These are phyloP conservation scores for Tenebrosternarchus preto DNA, from an alignment of 2,113 vertebrate genomes.

Conservation along the genomic window DNA sequence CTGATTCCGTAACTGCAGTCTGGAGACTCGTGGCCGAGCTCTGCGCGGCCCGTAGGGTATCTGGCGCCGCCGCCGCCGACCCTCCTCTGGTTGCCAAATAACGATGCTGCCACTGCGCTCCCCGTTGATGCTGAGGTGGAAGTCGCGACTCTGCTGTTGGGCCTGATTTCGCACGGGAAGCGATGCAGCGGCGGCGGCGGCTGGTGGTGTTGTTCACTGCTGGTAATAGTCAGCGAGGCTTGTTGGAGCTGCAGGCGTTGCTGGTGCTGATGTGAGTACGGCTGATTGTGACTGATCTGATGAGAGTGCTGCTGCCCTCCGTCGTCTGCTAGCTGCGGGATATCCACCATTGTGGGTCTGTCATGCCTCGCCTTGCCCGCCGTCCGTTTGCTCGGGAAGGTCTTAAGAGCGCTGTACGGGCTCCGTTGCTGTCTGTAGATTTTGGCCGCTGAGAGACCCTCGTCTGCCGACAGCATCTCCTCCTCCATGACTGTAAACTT, in stretches of 20 bases:
- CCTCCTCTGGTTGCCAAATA: conserved; percentile 64
- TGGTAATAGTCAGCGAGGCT: too few relatives aligned
- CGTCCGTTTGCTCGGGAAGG: conserved; percentile 82
- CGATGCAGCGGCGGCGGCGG: conserved; percentile 74
- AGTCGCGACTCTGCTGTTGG: conserved; percentile 76
- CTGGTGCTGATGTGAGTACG: conserved; percentile 70
- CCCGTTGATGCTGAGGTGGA: conserved; percentile 72
- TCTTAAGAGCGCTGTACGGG: conserved; percentile 86
- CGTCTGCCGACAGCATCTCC: conserved; percentile 85
- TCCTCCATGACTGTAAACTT: conserved; percentile 76
- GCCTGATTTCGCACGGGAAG: conserved; percentile 77
- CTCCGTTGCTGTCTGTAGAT: conserved; percentile 86
- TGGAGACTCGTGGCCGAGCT: conserved; percentile 66
- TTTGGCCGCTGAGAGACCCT: conserved; percentile 84
- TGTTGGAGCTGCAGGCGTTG: conserved; percentile 6
- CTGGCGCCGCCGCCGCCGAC: conserved; percentile 52
- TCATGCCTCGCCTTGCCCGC: conserved; percentile 83
- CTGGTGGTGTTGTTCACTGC: conserved; percentile 57
- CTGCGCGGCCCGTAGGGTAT: conserved; percentile 62
- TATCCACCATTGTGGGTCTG: conserved; percentile 85
- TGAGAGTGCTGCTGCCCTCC: conserved; percentile 68
- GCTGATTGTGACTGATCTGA: conserved; percentile 67
- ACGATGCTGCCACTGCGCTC: conserved; percentile 27
- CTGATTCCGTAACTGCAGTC: conserved; percentile 82
- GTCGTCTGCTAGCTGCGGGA: conserved; percentile 80